Base-by-base conservation (phyloP, 2,797 vertebrate genomes). In the Myotis pilosus region DNA sequence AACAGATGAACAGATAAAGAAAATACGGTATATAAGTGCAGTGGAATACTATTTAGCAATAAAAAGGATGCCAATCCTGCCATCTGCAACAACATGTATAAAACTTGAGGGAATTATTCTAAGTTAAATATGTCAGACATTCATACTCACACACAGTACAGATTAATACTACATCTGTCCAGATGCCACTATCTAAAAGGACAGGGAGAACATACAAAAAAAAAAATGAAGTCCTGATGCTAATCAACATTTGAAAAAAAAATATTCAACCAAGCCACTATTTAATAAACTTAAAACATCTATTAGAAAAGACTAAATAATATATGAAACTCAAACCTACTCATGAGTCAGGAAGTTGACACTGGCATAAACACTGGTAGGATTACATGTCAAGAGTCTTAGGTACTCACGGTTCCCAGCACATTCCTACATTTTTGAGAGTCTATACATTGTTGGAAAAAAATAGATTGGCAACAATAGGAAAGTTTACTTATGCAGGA, bases 381-480 rank as follows among this genome's bases (percentile, higher is more conserved):
- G 8, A 69, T 68, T 25, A 41, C 2, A 44, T 22, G 20, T 8
- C 10, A 44, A 53, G 33, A 82, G 9, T 22, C 36, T 82, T 33
- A 83, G 11, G 19, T 16, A 38, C 1, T 11, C 25, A 1, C 36
- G 30, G 13, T 28, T 13, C 71, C 23, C 22, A 64, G 19, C 4
- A 33, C 2, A 83, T 60, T 8, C 3, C 12, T 74, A 55, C 1
- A 55, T 1, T 88, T 89, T 8, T n/a, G 5, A 12, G 49, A 85
- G 5, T 75, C 60, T 62, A 75, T 22, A 95, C 89, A 95, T 19
- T 75, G 19, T 16, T 62, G 19, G 13, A 41, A 72, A 93, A 85
- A 85, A 76, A 71, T 41, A 71, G 19, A 75, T 8, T 72, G 2
- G 28, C 16, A 89, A 55, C 51, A 87, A 81, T 8, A 82, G 75